These are phyloP conservation scores for Oreonectes daqikongensis DNA, from an alignment of 2,797 vertebrate genomes.

Conservation along the genomic window DNA sequence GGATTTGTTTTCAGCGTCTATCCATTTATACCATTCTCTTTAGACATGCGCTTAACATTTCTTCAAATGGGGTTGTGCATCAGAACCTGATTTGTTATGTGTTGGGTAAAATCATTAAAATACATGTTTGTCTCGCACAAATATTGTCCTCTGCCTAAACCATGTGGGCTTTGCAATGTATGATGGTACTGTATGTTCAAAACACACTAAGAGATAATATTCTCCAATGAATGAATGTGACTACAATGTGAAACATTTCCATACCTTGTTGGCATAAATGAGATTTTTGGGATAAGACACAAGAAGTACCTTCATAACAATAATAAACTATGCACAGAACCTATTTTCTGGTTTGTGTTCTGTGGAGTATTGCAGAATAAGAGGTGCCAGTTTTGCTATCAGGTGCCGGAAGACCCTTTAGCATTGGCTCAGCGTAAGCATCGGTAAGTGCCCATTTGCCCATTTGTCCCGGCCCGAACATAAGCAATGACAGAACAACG, in stretches of 20 bases:
- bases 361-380: constrained; percentile 23
- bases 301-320: constrained; percentile 33
- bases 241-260: constrained; percentile 23
- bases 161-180: constrained; percentile 27
- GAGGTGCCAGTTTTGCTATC: constrained; percentile 7
- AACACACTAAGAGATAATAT: not conserved
- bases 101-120: constrained; percentile 11
- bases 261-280: constrained; percentile 41
- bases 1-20: constrained; percentile 6
- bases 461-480: constrained; percentile 34
- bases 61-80: not conserved
- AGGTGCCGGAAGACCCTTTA: constrained; percentile 51
- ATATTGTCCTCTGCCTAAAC: constrained; percentile 5
- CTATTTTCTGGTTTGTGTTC: constrained; percentile 35
- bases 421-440: constrained; percentile 35
- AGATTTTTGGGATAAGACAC: constrained; percentile 17
- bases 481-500: constrained; percentile 40
- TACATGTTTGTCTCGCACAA: not conserved
- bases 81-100: constrained; percentile 8
- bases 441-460: constrained; percentile 16
- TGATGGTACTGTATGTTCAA: constrained; percentile 13
- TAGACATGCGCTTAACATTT: constrained; percentile 12
- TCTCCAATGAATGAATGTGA: not conserved
- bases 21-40: constrained; percentile 27
- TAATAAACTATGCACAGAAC: constrained; percentile 37